These are phyloP conservation scores for Tenualosa ilisha DNA, from an alignment of 2,797 vertebrate species.

Conservation along the genomic window DNA sequence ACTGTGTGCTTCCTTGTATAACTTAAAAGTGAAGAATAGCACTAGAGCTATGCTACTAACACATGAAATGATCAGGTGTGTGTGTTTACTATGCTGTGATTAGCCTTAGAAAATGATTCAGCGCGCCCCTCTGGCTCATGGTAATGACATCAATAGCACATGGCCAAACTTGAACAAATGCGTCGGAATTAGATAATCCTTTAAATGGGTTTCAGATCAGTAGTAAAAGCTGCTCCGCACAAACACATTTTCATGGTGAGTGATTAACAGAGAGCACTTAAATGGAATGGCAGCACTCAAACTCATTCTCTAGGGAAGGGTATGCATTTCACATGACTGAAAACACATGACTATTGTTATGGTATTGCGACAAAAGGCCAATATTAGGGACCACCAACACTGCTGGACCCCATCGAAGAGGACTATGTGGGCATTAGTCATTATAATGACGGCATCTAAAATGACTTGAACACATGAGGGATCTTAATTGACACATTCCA, in stretches of 20 bases:
- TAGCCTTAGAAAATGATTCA: neutral
- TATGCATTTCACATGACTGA: conserved; percentile 40
- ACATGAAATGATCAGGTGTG: neutral
- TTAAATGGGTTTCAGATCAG: neutral
- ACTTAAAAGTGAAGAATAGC: neutral
- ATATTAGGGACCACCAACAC: neutral
- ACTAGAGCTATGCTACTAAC: neutral
- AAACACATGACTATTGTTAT: conserved; percentile 25
- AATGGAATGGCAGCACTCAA: neutral
- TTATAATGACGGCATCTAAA: neutral
- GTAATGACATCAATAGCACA: neutral
- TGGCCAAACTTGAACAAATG: neutral
- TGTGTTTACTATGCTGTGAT: neutral
- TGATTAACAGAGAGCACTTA: neutral
- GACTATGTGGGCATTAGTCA: neutral
- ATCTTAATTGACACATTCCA: neutral
- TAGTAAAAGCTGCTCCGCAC: neutral
- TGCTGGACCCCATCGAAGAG: neutral
- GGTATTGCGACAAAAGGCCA: neutral
- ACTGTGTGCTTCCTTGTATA: neutral
- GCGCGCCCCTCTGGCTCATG: neutral
- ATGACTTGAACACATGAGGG: neutral
- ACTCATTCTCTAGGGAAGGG: neutral
- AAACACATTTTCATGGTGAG: neutral
- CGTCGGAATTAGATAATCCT: neutral